phyloP scores from a whole-genome alignment of 2,888 invertebrate species.

The Tenthredo mesomela region DNA sequence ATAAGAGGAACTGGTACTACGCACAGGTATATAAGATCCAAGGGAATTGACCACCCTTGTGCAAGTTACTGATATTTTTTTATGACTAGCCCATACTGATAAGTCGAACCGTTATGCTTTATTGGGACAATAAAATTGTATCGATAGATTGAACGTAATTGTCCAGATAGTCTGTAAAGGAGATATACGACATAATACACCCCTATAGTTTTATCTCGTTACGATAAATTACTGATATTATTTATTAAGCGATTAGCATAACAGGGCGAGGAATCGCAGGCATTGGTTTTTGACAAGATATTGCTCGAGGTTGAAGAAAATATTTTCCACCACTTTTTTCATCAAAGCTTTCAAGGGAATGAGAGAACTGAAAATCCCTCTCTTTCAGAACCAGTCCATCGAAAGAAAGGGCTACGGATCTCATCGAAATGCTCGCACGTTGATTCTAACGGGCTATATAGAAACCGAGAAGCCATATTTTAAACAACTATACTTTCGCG shows the following conservation, averaged over 20 bases:
- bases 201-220: background rate
- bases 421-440: background rate
- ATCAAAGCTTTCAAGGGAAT: slow-evolving; percentile 22
- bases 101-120: slow-evolving; percentile 46
- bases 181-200: background rate
- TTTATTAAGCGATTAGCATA: background rate
- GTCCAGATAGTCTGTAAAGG: background rate
- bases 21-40: slow-evolving; percentile 30
- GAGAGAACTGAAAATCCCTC: background rate
- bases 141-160: slow-evolving; percentile 44
- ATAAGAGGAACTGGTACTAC: background rate
- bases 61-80: slow-evolving; percentile 46
- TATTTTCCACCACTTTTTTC: background rate
- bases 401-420: background rate
- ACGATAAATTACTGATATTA: background rate
- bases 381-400: background rate
- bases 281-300: background rate
- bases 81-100: slow-evolving; percentile 51
- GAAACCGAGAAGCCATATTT: background rate
- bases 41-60: slow-evolving; percentile 36
- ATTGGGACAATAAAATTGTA: slow-evolving; percentile 47
- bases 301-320: background rate
- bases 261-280: background rate
- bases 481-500: background rate
- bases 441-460: background rate